Conservation (phyloP, 2,888 invertebrate genomes). For the Athalia circularis region DNA sequence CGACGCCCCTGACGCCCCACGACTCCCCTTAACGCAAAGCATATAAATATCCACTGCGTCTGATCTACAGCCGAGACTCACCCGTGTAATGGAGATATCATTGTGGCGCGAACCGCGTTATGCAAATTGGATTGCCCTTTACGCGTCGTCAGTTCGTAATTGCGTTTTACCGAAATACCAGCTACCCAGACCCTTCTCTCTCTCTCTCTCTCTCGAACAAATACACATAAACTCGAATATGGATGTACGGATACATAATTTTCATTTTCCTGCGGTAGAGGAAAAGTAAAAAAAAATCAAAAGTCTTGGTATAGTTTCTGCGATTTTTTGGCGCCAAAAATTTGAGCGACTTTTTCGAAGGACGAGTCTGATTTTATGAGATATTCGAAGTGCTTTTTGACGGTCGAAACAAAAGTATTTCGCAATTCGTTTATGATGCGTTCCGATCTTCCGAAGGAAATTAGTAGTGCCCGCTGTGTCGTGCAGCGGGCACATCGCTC, state of each 20-base stretch:
- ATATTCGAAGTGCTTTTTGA: too few species aligned
- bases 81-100: constrained; percentile 69
- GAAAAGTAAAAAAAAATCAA: too few species aligned
- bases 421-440: constrained; percentile 3
- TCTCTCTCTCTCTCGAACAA: too few species aligned
- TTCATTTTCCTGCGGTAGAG: too few species aligned
- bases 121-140: constrained; percentile 70
- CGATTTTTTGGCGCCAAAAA: too few species aligned
- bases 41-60: constrained; percentile 64
- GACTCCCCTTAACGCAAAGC: constrained; percentile 47
- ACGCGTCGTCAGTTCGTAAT: constrained; percentile 66
- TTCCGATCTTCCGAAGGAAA: background rate
- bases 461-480: background rate
- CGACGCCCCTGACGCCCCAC: constrained; percentile 44
- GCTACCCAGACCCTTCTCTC: too few species aligned
- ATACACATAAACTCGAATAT: too few species aligned
- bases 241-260: too few species aligned
- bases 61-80: constrained; percentile 63
- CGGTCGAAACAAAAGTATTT: background rate
- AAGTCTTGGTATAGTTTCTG: too few species aligned
- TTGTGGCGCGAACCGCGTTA: constrained; percentile 63
- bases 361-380: too few species aligned
- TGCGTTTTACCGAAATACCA: constrained; percentile 55
- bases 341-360: too few species aligned
- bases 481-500: constrained; percentile 32